A percentile compares a stretch with the other conserved stretches of the same genome.
Conservation (phyloP, 2,888 invertebrate species). For the Amphimallon solstitiale region DNA sequence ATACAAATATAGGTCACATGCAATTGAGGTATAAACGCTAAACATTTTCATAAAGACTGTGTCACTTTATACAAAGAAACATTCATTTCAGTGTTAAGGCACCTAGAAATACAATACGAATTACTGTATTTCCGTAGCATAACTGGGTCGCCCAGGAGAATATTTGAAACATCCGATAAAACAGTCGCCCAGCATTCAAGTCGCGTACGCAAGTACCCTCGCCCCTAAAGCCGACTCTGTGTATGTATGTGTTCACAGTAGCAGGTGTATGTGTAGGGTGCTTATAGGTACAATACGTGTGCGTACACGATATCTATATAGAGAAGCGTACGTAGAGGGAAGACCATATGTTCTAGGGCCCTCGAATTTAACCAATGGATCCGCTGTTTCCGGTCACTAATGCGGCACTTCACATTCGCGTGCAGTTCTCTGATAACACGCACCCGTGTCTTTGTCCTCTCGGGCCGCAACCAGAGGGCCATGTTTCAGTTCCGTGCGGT, state of each 20-base stretch:
- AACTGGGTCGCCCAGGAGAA: conserved; percentile 5
- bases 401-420: conserved; percentile 54
- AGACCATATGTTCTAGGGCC: conserved; percentile 29
- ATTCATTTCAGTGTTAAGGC: no score
- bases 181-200: conserved; percentile 9
- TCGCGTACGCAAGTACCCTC: conserved; percentile 19
- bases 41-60: no score
- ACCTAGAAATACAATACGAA: no score
- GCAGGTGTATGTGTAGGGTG: conserved; percentile 10
- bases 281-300: neutral
- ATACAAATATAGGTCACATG: no score
- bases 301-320: conserved; percentile 6
- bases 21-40: no score
- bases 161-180: conserved; percentile 28
- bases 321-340: conserved; percentile 8
- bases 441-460: conserved; percentile 50
- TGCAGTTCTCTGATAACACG: conserved; percentile 52
- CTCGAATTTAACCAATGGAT: conserved; percentile 37
- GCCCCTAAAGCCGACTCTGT: conserved; percentile 19
- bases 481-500: conserved; percentile 51
- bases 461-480: conserved; percentile 36
- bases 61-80: no score
- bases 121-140: no score
- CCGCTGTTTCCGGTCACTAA: conserved; percentile 52
- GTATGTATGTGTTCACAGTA: conserved; percentile 8